Evolutionary conservation across 1,140 invertebrate species (phyloP), one percentile per base, ranked within the genome.

Genomic region (Odontomachus brunneus): DNA sequence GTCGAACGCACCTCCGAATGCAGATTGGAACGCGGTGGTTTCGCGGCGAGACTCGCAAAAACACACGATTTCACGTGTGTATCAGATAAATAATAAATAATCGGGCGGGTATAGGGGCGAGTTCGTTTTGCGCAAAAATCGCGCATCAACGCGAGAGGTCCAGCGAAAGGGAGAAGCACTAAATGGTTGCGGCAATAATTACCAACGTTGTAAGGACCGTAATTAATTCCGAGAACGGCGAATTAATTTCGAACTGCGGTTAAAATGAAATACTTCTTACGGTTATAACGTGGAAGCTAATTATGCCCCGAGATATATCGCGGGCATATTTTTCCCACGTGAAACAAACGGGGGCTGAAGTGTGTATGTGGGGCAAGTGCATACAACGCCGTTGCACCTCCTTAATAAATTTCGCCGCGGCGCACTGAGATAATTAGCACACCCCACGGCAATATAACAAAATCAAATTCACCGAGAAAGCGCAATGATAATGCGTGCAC

Each of bases 261-360:
- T 80, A 80, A 80, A 80, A 80, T 80, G 75, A 80, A 80, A 80
- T 71, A 80, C 75, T 80, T 80, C 75, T 80, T 80, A 69, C 75
- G 38, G 75, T 80, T 80, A 71, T 71, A 80, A 80, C 75, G 48
- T 53, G 65, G 65, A 57, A 80, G 51, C 51, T 80, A 80, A 80
- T 80, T 80, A 80, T 80, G 33, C 65, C 24, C 29, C 12, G 22
- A 71, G 75, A 80, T 80, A 80, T 80, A 71, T 80, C 51, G 65
- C 51, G 24, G 65, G 26, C 65, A 80, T 80, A 80, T 80, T 80
- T 80, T 80, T 80, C 75, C 65, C 66, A 29, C 17, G 65, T 57
- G 19, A 48, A 80, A 80, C 22, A 71, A 80, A 80, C 55, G 59
- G 29, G 60, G 59, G 59, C n/a, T 51, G 9, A 55, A 80, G 65